Conservation (phyloP, 2,797 vertebrate genomes). For the Enteromius viviparus region DNA sequence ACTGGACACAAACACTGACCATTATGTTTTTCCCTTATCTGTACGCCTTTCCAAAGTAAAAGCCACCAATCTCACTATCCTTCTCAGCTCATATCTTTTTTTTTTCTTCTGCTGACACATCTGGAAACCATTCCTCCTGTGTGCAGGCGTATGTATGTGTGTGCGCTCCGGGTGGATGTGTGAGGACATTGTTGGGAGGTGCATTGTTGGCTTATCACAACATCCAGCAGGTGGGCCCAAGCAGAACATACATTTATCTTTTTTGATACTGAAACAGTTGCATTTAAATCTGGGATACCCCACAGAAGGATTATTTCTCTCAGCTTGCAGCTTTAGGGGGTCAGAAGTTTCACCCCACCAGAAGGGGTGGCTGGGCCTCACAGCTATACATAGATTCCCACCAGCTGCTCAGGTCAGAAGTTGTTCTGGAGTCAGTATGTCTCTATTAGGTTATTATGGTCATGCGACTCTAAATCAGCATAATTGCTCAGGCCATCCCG, state of each 20-base stretch:
- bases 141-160: constrained; percentile 10
- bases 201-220: constrained; percentile 31
- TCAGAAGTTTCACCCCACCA: background rate
- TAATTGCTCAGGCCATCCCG: background rate
- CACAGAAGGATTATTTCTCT: constrained; percentile 3
- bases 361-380: constrained; percentile 19
- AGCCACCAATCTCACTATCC: background rate
- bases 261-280: background rate
- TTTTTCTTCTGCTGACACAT: constrained; percentile 18
- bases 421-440: constrained; percentile 20
- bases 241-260: constrained; percentile 34
- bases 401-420: constrained; percentile 49
- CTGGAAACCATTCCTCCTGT: constrained; percentile 44
- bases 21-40: constrained; percentile 14
- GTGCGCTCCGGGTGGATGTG: background rate
- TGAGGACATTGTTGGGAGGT: constrained; percentile 21
- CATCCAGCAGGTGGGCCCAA: constrained; percentile 38
- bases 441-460: constrained; percentile 6
- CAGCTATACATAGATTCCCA: constrained; percentile 38
- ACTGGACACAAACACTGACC: background rate
- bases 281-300: background rate
- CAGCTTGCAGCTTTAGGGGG: background rate
- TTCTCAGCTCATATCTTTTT: background rate
- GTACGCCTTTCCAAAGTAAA: background rate
- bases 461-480: constrained; percentile 3